These are phyloP conservation scores for Sula dactylatra DNA, from an alignment of 2,113 vertebrate genomes.

Conservation along the genomic window DNA sequence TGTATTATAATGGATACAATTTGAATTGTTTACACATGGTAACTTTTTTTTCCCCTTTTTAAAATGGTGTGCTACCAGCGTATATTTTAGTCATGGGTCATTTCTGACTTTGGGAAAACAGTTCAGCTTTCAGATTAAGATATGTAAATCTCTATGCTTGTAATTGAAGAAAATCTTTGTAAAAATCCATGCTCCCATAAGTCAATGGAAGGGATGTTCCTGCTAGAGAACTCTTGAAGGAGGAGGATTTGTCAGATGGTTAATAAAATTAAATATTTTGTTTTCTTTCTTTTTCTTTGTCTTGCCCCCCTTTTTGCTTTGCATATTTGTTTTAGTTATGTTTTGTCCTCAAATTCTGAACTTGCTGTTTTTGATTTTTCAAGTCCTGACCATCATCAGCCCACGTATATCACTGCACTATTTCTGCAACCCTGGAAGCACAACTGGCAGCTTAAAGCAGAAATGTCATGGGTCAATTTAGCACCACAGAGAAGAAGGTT, in stretches of 20 bases:
- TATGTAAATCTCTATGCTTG: neutral
- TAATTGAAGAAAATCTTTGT: neutral
- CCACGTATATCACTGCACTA: neutral
- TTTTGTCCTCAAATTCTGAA: neutral
- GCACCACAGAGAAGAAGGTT: neutral
- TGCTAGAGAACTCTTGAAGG: neutral
- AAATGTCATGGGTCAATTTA: neutral
- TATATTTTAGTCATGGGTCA: neutral
- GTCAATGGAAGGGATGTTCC: neutral
- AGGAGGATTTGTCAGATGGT: neutral
- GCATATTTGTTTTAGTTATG: neutral
- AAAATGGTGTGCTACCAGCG: neutral
- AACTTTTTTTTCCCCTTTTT: neutral
- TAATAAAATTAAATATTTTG: neutral
- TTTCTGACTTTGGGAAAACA: neutral
- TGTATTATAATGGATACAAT: neutral
- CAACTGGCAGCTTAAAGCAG: neutral
- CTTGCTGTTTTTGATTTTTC: neutral
- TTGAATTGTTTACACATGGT: neutral
- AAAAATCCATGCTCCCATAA: neutral
- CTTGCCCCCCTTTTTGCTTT: neutral
- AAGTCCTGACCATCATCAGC: neutral
- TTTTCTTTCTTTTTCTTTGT: neutral
- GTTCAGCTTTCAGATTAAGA: neutral
- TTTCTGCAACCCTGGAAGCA: neutral